phyloP scores from a whole-genome alignment of 2,113 vertebrate genomes.

The Platanista minor region DNA sequence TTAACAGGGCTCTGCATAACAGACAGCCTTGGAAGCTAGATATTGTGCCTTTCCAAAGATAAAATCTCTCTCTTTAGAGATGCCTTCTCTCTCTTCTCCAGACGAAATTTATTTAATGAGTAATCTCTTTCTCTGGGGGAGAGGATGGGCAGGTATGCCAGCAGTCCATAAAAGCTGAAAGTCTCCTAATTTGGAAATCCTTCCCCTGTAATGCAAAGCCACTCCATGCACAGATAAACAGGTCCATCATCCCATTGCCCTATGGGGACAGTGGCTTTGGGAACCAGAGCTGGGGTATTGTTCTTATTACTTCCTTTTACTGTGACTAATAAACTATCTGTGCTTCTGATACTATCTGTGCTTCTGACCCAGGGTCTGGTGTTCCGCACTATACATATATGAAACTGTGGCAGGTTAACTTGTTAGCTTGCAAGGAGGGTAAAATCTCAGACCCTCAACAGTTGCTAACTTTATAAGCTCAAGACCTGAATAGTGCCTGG shows the following conservation, averaged over 20 bases:
- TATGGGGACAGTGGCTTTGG: neutral
- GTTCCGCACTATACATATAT: neutral
- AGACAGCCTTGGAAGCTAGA: neutral
- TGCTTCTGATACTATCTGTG: neutral
- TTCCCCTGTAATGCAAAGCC: neutral
- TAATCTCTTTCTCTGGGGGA: neutral
- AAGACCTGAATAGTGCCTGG: neutral
- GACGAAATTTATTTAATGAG: neutral
- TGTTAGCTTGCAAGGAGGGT: neutral
- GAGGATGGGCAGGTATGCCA: neutral
- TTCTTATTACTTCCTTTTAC: neutral
- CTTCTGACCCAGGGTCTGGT: neutral
- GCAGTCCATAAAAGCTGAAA: neutral
- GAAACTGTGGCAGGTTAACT: neutral
- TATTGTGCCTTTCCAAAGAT: neutral
- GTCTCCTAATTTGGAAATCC: neutral
- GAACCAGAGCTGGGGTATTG: neutral
- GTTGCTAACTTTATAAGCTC: neutral
- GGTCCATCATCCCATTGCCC: neutral
- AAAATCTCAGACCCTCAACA: neutral
- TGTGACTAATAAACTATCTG: neutral
- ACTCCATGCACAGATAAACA: neutral
- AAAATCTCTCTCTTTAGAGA: neutral
- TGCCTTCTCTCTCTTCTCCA: neutral
- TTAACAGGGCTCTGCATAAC: neutral